These are phyloP conservation scores for Papilio glaucus DNA, from an alignment of 1,140 invertebrate genomes.

Conservation along the genomic window DNA sequence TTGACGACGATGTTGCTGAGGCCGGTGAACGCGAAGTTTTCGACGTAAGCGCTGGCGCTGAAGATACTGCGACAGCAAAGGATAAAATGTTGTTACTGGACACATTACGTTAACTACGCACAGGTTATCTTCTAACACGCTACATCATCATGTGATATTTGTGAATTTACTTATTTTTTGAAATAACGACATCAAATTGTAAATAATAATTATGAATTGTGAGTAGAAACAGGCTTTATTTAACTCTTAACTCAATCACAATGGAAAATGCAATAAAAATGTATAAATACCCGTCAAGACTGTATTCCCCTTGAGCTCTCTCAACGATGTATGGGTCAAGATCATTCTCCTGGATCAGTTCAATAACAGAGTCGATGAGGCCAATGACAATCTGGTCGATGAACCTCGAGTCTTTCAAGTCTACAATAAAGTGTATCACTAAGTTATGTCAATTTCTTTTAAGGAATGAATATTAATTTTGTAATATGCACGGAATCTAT, in stretches of 20 bases:
- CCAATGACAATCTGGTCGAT: conserved; percentile 42
- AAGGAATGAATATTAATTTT: too few relatives aligned
- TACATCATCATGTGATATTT: too few relatives aligned
- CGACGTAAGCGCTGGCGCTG: conserved; percentile 36
- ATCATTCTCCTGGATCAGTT: conserved; percentile 39
- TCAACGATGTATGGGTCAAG: conserved; percentile 53
- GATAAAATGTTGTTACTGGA: neutral
- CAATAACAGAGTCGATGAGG: conserved; percentile 43
- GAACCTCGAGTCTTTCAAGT: conserved; percentile 26
- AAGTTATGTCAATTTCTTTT: too few relatives aligned
- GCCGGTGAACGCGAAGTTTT: conserved; percentile 49
- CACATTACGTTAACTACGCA: too few relatives aligned
- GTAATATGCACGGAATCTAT: too few relatives aligned
- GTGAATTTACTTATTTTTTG: too few relatives aligned
- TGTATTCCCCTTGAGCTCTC: conserved; percentile 17
- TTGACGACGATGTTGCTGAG: conserved; percentile 61
- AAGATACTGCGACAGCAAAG: conserved; percentile 46
- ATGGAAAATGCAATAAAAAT: too few relatives aligned
- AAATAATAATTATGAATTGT: too few relatives aligned
- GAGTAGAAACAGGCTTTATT: too few relatives aligned
- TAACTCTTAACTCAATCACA: too few relatives aligned
- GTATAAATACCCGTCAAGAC: conserved; percentile 50
- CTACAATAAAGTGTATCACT: neutral
- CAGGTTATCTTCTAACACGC: too few relatives aligned
- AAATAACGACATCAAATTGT: too few relatives aligned